A percentile compares a stretch with the other conserved stretches of the same genome.
phyloP scores from a whole-genome alignment of 2,888 invertebrate species.

The Sisyra nigra region DNA sequence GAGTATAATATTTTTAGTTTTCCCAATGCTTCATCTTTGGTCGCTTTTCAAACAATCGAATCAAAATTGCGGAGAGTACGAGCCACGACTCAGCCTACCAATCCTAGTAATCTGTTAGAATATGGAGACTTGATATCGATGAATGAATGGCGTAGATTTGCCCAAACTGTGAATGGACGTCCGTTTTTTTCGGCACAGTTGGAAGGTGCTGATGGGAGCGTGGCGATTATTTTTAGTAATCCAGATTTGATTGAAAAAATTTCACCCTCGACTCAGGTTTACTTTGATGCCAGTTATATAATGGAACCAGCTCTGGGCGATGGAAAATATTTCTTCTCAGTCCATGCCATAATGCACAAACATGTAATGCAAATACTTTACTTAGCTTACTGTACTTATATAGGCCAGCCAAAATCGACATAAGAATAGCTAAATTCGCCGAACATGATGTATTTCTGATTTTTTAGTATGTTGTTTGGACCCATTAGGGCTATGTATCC shows the following conservation, averaged over 20 bases:
- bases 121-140: slow-evolving; percentile 6
- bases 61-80: slow-evolving; percentile 6
- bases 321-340: slow-evolving; percentile 7
- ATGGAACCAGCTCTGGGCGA: slow-evolving; percentile 6
- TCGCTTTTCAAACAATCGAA: slow-evolving; percentile 8
- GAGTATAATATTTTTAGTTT: slow-evolving; percentile 2
- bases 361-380: slow-evolving; percentile 5
- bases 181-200: slow-evolving; percentile 7
- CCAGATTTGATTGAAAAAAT: slow-evolving; percentile 9
- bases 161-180: slow-evolving; percentile 8
- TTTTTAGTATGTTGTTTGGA: no score
- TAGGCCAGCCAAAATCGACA: no score
- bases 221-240: slow-evolving; percentile 8
- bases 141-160: slow-evolving; percentile 8
- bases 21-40: slow-evolving; percentile 8
- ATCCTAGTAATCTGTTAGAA: slow-evolving; percentile 6
- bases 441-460: no score
- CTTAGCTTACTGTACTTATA: no score
- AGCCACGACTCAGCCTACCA: slow-evolving; percentile 5
- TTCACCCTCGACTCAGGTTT: slow-evolving; percentile 5
- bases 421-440: no score
- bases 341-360: slow-evolving; percentile 5
- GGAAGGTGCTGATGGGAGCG: slow-evolving; percentile 7
- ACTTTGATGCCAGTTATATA: slow-evolving; percentile 7
- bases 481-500: no score